phyloP scores from a whole-genome alignment of 2,888 invertebrate species.

The Formica aserva region DNA sequence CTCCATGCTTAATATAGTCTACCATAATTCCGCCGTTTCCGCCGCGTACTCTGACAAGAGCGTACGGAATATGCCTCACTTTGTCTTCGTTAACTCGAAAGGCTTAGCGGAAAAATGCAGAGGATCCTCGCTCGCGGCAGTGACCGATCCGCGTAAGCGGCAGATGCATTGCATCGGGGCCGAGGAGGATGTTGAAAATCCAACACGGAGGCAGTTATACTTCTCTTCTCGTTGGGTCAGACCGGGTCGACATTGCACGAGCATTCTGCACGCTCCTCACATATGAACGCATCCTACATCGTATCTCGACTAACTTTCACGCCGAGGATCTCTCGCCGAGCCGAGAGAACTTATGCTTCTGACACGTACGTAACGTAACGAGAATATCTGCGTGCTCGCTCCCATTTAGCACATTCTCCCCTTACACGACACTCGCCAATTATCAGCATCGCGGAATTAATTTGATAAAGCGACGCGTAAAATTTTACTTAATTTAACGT shows the following conservation, averaged over 20 bases:
- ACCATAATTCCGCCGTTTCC: conserved; percentile 37
- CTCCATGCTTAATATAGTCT: conserved; percentile 35
- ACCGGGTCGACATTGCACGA: conserved; percentile 77
- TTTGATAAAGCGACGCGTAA: background rate
- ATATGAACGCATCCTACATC: conserved; percentile 75
- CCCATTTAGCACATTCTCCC: background rate
- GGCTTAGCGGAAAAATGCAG: conserved; percentile 42
- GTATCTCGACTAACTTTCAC: conserved; percentile 71
- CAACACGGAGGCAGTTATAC: conserved; percentile 71
- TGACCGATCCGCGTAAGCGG: conserved; percentile 47
- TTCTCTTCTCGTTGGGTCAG: conserved; percentile 72
- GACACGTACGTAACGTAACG: conserved; percentile 52
- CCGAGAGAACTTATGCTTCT: conserved; percentile 55
- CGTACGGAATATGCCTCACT: conserved; percentile 40
- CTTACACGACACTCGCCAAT: conserved; percentile 7
- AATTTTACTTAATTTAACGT: background rate
- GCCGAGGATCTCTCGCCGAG: conserved; percentile 52
- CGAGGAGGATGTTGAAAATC: conserved; percentile 76
- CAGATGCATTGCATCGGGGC: conserved; percentile 51
- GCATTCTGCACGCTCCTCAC: conserved; percentile 78
- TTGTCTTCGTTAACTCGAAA: conserved; percentile 51
- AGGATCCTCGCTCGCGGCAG: conserved; percentile 51
- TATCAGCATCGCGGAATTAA: background rate
- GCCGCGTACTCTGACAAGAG: conserved; percentile 16
- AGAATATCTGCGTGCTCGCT: conserved; percentile 33